Evolutionary conservation across 2,797 vertebrate genomes (phyloP), one percentile per base, ranked within the genome.

Genomic region (Lepilemur ruficaudatus): DNA sequence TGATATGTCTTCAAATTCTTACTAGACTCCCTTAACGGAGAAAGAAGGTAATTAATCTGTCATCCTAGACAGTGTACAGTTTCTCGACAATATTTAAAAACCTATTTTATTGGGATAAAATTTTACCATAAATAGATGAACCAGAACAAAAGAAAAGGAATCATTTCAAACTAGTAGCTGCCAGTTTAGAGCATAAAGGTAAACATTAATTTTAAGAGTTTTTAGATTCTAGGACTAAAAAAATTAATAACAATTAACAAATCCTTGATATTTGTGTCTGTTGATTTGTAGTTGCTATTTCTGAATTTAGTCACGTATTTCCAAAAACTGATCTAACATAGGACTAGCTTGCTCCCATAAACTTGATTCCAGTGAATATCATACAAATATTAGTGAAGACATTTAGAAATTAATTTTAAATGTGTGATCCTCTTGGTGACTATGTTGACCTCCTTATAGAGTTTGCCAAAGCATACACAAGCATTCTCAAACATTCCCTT

Each of bases 41-140:
- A 92, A 90, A 84, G 41, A 93, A 95, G 55, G 57, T 86, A 95
- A 96, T 92, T 96, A 97, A 97, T 86, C 83, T 97, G 89, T 83
- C 91, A 96, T 41, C 20, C n/a, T 28, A 91, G 94, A 95, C n/a
- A 86, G 41, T 30, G 55, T 15, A 69, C 7, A 28, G 0, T 75
- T 92, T 48, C 50, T 94, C 83, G 46, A 94, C 48, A 82, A 83
- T 83, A 97, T 89, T 89, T 89, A 83, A 97, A 96, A 92, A 32
- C 23, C 28, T 35, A 84, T 75, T 96, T 96, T 46, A 83, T 23
- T 76, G 41, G 32, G 50, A 82, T 93, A 86, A 83, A 79, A 83
- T 89, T 67, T 76, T 89, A 38, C 92, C 59, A 94, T 61, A 89
- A 95, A 95, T 7, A 93, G 81, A 95, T 61, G 32, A 95, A 92